Conservation (phyloP, 2,888 invertebrate genomes). For the Thelaira solivaga region DNA sequence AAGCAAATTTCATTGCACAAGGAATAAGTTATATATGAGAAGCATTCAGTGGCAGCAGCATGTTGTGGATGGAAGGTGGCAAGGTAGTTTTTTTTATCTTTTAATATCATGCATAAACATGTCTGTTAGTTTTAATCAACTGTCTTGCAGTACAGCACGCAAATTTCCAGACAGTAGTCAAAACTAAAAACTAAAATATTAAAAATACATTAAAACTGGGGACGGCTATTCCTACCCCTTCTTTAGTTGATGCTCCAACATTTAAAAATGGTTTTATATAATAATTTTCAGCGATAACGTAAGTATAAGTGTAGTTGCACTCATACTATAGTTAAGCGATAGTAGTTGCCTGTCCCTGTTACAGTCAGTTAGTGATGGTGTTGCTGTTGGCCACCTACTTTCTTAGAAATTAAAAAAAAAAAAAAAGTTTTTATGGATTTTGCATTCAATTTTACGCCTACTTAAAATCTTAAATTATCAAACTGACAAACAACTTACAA, state of each 20-base stretch:
- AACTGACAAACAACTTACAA: not conserved
- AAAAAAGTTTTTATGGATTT: constrained; percentile 21
- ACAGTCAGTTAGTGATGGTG: constrained; percentile 34
- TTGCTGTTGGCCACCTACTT: constrained; percentile 62
- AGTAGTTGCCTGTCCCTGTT: not conserved
- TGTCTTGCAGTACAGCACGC: constrained; percentile 57
- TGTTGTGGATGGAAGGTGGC: constrained; percentile 28
- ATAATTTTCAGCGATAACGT: constrained; percentile 13
- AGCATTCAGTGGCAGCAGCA: constrained; percentile 5
- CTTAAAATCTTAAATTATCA: constrained; percentile 33
- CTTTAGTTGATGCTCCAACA: not conserved
- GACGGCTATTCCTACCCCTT: not conserved
- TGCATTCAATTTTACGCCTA: constrained; percentile 61
- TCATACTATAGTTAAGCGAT: not conserved
- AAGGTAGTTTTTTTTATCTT: constrained; percentile 43
- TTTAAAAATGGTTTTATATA: not conserved
- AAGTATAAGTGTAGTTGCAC: not conserved
- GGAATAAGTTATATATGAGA: not conserved
- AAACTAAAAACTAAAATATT: constrained; percentile 1
- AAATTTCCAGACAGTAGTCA: constrained; percentile 62
- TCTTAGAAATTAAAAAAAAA: constrained; percentile 53
- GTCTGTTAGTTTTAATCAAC: constrained; percentile 57
- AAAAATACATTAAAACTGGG: not conserved
- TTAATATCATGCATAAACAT: constrained; percentile 52
- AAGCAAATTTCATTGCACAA: not conserved